A percentile compares a stretch with the other conserved stretches of the same genome.
These are phyloP conservation scores for Peromyscus leucopus DNA, from an alignment of 2,113 vertebrate species.

Conservation along the genomic window DNA sequence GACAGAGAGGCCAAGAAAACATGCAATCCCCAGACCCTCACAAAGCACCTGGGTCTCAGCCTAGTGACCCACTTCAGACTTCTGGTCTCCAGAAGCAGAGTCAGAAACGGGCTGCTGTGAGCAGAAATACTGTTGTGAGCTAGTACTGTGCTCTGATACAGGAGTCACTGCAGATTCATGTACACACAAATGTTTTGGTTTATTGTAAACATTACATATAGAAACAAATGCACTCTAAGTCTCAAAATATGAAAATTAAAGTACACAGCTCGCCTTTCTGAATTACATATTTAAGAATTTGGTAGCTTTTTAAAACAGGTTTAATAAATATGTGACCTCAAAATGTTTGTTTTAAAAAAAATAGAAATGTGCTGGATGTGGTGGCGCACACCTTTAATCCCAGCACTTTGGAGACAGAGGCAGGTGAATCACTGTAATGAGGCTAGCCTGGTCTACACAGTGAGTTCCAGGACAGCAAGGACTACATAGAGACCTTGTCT, in stretches of 20 bases:
- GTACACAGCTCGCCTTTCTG: neutral
- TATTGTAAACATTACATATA: neutral
- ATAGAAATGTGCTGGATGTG: neutral
- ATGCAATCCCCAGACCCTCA: neutral
- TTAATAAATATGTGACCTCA: neutral
- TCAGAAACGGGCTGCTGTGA: neutral
- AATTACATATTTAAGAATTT: slow-evolving; percentile 20
- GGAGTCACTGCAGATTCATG: neutral
- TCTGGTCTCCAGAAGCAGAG: neutral
- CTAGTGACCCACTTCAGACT: neutral
- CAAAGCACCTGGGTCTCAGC: neutral
- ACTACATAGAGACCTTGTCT: neutral
- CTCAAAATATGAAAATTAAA: neutral
- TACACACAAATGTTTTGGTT: neutral
- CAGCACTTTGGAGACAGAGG: neutral
- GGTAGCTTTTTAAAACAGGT: neutral
- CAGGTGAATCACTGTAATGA: neutral
- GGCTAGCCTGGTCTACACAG: neutral
- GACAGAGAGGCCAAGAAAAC: neutral
- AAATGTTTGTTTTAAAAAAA: neutral
- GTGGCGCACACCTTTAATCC: neutral
- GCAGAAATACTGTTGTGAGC: neutral
- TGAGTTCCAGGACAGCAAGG: neutral
- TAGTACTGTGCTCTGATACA: neutral
- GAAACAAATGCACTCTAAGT: neutral